Conservation (phyloP, 2,888 invertebrate genomes). For the Isotomurus palustris region DNA sequence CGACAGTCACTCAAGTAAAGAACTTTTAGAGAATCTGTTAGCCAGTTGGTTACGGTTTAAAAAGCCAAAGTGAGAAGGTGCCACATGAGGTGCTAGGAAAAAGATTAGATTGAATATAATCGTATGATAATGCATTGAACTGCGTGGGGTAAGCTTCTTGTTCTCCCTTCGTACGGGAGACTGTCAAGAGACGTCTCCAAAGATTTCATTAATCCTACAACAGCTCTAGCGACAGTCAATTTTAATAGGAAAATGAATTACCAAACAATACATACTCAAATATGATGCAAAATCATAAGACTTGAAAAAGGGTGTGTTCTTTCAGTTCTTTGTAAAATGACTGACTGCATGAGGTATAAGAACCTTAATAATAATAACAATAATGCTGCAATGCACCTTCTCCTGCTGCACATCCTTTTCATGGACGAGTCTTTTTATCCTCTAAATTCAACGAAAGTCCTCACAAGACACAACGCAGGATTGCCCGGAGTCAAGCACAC, state of each 20-base stretch:
- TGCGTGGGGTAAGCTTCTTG: slow-evolving; percentile 9
- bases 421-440: too few relatives aligned
- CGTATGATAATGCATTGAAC: slow-evolving; percentile 9
- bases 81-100: slow-evolving; percentile 17
- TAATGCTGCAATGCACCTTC: too few relatives aligned
- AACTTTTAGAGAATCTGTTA: too few relatives aligned
- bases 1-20: too few relatives aligned
- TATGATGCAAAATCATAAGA: slow-evolving; percentile 8
- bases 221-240: slow-evolving; percentile 9
- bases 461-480: too few relatives aligned
- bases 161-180: neutral
- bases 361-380: too few relatives aligned
- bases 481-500: too few relatives aligned
- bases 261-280: neutral
- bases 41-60: neutral
- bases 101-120: slow-evolving; percentile 9
- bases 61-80: slow-evolving; percentile 9
- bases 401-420: too few relatives aligned
- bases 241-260: neutral
- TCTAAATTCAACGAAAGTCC: too few relatives aligned
- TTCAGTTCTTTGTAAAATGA: neutral
- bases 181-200: neutral
- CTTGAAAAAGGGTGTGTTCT: slow-evolving; percentile 15
- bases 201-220: slow-evolving; percentile 10
- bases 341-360: slow-evolving; percentile 8